phyloP scores from a whole-genome alignment of 2,113 vertebrate species.

The Rhinoptilus africanus region DNA sequence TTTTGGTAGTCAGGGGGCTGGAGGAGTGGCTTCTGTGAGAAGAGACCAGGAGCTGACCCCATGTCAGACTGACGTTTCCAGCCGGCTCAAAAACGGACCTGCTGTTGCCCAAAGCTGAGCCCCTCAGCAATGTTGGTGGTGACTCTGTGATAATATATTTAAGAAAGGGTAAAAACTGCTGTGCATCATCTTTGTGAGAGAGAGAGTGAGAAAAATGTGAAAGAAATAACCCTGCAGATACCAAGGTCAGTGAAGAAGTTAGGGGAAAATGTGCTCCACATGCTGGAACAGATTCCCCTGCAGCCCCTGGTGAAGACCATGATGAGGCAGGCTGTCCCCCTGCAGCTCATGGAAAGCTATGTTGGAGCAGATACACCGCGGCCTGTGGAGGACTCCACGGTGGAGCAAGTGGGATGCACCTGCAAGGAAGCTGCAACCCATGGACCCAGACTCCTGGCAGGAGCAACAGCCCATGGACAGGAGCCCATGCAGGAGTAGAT shows the following conservation, averaged over 20 bases:
- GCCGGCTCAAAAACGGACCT: background rate
- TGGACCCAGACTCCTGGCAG: background rate
- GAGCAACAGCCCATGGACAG: background rate
- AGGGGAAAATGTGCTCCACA: background rate
- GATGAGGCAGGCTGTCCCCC: background rate
- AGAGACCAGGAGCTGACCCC: background rate
- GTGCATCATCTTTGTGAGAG: background rate
- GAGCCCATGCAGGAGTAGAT: background rate
- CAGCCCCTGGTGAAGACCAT: background rate
- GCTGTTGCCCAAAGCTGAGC: background rate
- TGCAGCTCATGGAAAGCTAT: background rate
- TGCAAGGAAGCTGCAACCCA: background rate
- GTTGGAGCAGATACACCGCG: background rate
- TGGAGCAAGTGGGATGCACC: background rate
- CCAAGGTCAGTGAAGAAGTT: background rate
- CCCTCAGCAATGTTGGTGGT: rapidly evolving
- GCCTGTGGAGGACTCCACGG: rapidly evolving
- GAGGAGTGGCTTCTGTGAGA: background rate
- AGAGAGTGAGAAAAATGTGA: background rate
- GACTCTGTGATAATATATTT: background rate
- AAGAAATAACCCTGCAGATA: background rate
- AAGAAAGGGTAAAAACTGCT: background rate
- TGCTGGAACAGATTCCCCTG: rapidly evolving
- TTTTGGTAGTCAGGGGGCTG: background rate
- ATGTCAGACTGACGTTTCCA: background rate